Evolutionary conservation across 92 coral and sea anemone species (phyloP).

Genomic region (Chrysogorgia sp.): DNA sequence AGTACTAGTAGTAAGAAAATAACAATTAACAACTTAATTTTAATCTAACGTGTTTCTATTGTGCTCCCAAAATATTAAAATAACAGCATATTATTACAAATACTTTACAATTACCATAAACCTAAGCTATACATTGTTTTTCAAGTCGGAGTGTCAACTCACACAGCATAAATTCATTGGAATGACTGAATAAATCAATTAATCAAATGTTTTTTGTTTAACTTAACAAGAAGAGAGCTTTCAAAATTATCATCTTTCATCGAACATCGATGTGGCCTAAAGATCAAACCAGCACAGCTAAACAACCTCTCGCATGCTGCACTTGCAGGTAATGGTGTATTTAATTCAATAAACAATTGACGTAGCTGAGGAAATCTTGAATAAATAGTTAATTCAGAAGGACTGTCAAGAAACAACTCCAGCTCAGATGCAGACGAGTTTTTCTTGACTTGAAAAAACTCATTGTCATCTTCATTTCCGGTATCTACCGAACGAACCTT

Average conservation of each 20-base stretch:
- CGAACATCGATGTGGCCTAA: no score
- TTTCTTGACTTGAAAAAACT: not conserved
- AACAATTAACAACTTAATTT: no score
- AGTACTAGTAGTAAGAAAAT: no score
- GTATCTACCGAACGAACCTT: not conserved
- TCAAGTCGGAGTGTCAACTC: no score
- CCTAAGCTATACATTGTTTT: no score
- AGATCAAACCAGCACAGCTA: no score
- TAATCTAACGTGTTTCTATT: no score
- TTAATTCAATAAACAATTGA: constrained; percentile 11
- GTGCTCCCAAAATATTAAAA: no score
- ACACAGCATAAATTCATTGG: not conserved
- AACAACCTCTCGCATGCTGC: no score
- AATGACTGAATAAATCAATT: not conserved
- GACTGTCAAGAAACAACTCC: constrained; percentile 20
- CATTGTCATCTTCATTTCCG: not conserved
- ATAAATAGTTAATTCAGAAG: not conserved
- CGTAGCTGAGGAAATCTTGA: constrained; percentile 13
- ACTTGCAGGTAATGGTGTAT: constrained; percentile 18
- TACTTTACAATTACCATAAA: no score
- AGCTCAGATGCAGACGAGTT: not conserved
- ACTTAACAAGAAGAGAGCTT: constrained; percentile 13
- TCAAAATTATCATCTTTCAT: constrained; percentile 16
- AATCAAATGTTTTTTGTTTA: constrained; percentile 1
- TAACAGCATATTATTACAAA: no score